Evolutionary conservation across 1,140 invertebrate genomes (phyloP).

Genomic region (Zelostemma sp.): DNA sequence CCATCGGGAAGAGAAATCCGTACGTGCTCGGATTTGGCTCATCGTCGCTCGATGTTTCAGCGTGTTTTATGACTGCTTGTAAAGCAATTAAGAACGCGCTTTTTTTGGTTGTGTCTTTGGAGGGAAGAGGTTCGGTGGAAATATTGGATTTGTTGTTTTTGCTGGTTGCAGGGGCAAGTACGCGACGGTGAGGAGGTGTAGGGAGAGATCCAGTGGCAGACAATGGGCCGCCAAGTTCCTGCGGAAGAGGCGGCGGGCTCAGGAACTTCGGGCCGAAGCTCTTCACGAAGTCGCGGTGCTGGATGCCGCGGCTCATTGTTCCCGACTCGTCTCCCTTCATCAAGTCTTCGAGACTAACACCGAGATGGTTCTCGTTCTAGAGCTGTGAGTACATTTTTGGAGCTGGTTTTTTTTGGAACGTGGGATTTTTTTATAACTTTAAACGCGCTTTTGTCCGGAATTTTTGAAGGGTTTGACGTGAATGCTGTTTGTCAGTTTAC

Average conservation of each 20-base stretch:
- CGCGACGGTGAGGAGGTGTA: conserved; percentile 90
- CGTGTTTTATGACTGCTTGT: too few relatives aligned
- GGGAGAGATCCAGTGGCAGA: conserved; percentile 84
- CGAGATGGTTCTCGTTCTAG: conserved; percentile 89
- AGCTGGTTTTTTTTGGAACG: too few relatives aligned
- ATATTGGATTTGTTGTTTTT: neutral
- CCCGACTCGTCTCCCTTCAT: conserved; percentile 87
- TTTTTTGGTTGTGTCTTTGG: neutral
- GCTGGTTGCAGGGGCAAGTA: conserved; percentile 90
- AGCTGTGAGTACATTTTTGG: conserved; percentile 79
- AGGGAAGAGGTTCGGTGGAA: too few relatives aligned
- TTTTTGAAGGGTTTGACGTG: too few relatives aligned
- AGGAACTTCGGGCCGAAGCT: conserved; percentile 86
- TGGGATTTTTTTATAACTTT: too few relatives aligned
- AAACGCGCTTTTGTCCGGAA: too few relatives aligned
- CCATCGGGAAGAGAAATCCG: conserved; percentile 3
- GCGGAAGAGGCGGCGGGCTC: conserved; percentile 85
- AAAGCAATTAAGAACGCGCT: neutral
- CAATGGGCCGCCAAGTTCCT: conserved; percentile 97
- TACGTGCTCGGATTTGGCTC: too few relatives aligned
- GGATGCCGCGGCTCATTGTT: conserved; percentile 82
- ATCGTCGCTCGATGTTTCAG: too few relatives aligned
- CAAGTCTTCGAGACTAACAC: conserved; percentile 87
- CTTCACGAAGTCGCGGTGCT: conserved; percentile 93
- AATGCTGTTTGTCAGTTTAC: too few relatives aligned